Percentiles rank a stretch among this genome's conserved stretches.
These are phyloP conservation scores for Glossophaga mutica DNA, from an alignment of 2,797 vertebrate species.

Conservation along the genomic window DNA sequence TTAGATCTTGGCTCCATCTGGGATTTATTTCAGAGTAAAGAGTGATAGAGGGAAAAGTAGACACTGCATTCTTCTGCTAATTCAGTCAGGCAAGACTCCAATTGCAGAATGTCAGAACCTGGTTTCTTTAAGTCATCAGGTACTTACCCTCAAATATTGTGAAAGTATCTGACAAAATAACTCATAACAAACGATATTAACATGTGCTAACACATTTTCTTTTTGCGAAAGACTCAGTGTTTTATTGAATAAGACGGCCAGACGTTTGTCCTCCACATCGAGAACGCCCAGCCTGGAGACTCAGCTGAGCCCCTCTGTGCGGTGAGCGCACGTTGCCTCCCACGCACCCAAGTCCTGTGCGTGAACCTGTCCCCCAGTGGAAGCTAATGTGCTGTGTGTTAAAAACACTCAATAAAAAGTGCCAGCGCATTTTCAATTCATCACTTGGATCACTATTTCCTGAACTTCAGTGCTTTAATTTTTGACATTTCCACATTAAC, in stretches of 20 bases:
- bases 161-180: neutral
- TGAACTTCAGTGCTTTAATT: slow-evolving; percentile 1
- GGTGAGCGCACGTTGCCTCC: too few relatives aligned
- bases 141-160: neutral
- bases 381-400: too few relatives aligned
- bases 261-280: too few relatives aligned
- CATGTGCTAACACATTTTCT: neutral
- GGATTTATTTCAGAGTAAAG: neutral
- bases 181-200: neutral
- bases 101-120: neutral
- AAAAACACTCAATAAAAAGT: too few relatives aligned
- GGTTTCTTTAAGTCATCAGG: neutral
- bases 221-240: too few relatives aligned
- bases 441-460: neutral
- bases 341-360: too few relatives aligned
- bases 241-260: too few relatives aligned
- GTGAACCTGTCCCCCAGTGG: too few relatives aligned
- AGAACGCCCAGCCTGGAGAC: too few relatives aligned
- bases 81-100: neutral
- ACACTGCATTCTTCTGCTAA: neutral
- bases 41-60: neutral
- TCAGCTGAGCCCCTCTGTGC: too few relatives aligned
- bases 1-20: neutral
- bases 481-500: neutral
- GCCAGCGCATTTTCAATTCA: neutral